These are phyloP conservation scores for Eulemur rufifrons DNA, from an alignment of 2,113 vertebrate species.

Conservation along the genomic window DNA sequence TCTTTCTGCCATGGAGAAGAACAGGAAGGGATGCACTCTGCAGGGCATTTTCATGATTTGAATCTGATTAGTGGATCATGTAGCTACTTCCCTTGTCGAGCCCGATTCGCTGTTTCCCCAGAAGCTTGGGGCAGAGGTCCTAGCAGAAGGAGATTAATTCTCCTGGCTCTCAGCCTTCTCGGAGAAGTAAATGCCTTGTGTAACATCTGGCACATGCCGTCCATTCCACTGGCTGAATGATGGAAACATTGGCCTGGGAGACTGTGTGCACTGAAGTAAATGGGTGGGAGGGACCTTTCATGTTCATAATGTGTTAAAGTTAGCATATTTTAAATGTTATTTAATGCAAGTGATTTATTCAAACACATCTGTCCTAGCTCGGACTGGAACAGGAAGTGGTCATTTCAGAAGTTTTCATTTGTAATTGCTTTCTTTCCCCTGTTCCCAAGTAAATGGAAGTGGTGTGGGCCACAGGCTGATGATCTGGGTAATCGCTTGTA, in stretches of 20 bases:
- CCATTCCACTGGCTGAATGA: neutral
- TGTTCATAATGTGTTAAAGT: neutral
- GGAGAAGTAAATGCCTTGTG: constrained; percentile 38
- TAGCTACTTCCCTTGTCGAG: neutral
- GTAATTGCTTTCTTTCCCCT: neutral
- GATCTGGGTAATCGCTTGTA: neutral
- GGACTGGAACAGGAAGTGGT: neutral
- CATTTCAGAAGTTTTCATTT: neutral
- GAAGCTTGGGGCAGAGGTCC: constrained; percentile 7
- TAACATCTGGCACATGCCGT: neutral
- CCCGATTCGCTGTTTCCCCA: neutral
- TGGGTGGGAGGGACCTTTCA: neutral
- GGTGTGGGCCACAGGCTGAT: neutral
- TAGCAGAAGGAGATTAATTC: constrained; percentile 46
- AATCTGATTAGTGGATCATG: neutral
- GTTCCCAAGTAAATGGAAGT: neutral
- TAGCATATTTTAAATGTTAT: neutral
- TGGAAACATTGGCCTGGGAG: neutral
- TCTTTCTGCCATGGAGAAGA: constrained; percentile 33
- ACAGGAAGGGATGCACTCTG: neutral
- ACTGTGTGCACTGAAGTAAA: neutral
- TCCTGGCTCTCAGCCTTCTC: neutral
- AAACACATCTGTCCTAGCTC: neutral
- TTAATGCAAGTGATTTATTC: neutral
- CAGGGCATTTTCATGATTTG: neutral